A percentile compares a stretch with the other conserved stretches of the same genome.
phyloP scores from a whole-genome alignment of 2,113 vertebrate species.

The Caranx melampygus region DNA sequence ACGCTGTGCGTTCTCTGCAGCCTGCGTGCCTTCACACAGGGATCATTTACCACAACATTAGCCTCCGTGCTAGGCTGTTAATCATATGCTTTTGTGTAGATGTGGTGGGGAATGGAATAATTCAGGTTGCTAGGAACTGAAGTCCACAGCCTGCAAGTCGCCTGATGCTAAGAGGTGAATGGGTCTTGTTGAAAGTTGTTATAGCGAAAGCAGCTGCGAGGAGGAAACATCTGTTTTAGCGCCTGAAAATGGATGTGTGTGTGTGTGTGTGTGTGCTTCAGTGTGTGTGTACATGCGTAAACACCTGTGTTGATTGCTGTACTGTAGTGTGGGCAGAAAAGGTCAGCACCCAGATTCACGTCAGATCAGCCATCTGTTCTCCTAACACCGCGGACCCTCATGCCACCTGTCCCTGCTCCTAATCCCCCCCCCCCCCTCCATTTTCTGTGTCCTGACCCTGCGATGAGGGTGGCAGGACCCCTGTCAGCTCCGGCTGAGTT shows the following conservation, averaged over 20 bases:
- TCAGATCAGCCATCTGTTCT: constrained; percentile 77
- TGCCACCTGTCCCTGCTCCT: constrained; percentile 72
- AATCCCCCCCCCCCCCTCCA: constrained; percentile 39
- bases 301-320: constrained; percentile 43
- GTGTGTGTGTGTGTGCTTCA: constrained; percentile 2
- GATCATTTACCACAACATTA: constrained; percentile 73
- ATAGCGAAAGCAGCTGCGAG: constrained; percentile 33
- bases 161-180: constrained; percentile 26
- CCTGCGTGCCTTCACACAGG: constrained; percentile 71
- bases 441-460: constrained; percentile 61
- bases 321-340: constrained; percentile 59
- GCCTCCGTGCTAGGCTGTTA: constrained; percentile 60
- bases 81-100: constrained; percentile 65
- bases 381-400: constrained; percentile 25
- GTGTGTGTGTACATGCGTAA: constrained; percentile 43
- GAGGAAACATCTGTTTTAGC: constrained; percentile 44
- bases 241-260: neutral
- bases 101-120: constrained; percentile 31
- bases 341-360: constrained; percentile 64
- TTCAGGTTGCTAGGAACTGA: neutral
- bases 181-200: neutral
- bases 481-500: constrained; percentile 58
- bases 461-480: constrained; percentile 44
- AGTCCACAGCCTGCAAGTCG: constrained; percentile 16
- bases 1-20: constrained; percentile 43